Evolutionary conservation across 2,888 invertebrate species (phyloP).

Genomic region (Drosophila flavopinicola): DNA sequence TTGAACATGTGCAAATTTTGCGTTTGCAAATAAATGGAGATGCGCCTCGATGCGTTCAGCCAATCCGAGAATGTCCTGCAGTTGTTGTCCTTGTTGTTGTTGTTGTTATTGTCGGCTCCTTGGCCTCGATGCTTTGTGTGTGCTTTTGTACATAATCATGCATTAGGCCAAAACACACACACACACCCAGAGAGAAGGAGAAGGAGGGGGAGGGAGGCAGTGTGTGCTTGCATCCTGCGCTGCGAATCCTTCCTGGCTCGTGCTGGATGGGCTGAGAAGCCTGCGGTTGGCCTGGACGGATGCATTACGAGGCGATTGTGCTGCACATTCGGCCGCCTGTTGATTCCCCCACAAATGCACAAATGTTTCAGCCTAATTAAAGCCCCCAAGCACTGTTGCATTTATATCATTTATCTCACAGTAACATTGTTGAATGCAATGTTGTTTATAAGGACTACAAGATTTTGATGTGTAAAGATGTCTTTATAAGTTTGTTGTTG

Average conservation of each 20-base stretch:
- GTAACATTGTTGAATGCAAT: slow-evolving; percentile 15
- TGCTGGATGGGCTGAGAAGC: slow-evolving; percentile 8
- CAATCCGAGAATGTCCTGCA: slow-evolving; percentile 46
- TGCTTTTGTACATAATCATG: slow-evolving; percentile 66
- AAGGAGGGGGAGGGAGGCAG: background rate
- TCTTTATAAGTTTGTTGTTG: background rate
- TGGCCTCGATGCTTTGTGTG: slow-evolving; percentile 46
- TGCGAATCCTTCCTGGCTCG: slow-evolving; percentile 47
- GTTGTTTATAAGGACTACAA: slow-evolving; percentile 6
- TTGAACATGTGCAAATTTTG: slow-evolving; percentile 82
- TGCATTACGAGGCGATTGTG: slow-evolving; percentile 66
- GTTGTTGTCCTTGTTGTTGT: slow-evolving; percentile 2
- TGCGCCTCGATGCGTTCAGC: slow-evolving; percentile 55
- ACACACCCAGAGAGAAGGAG: slow-evolving; percentile 10
- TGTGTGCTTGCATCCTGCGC: slow-evolving; percentile 34
- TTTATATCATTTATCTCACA: slow-evolving; percentile 16
- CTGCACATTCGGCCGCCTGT: slow-evolving; percentile 58
- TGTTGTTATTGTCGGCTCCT: slow-evolving; percentile 41
- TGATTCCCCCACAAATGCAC: slow-evolving; percentile 46
- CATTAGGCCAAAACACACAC: slow-evolving; percentile 56
- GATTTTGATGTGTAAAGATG: background rate
- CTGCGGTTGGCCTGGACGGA: slow-evolving; percentile 52
- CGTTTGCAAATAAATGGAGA: slow-evolving; percentile 77
- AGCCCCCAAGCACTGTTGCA: slow-evolving; percentile 16
- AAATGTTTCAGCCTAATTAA: slow-evolving; percentile 50